Percentiles rank a stretch among this genome's conserved stretches.
These are phyloP conservation scores for Gastrophysa polygoni DNA, from an alignment of 2,888 invertebrate species.

Conservation along the genomic window DNA sequence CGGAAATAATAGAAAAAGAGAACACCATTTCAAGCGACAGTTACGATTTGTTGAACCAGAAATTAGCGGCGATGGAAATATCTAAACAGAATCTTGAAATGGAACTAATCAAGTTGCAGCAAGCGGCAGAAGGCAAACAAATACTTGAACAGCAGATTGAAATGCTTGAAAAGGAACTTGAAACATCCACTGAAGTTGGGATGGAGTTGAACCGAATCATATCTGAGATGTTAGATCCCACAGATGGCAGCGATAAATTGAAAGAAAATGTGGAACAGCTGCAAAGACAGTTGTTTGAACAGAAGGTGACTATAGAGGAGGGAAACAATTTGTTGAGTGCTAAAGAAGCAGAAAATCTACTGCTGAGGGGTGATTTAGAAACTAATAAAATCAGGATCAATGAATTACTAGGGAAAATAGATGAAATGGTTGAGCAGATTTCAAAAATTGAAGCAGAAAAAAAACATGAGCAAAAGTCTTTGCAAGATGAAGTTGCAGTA, in stretches of 20 bases:
- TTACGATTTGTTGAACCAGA: conserved; percentile 70
- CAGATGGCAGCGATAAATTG: conserved; percentile 65
- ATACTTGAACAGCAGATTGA: conserved; percentile 71
- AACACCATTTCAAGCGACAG: conserved; percentile 72
- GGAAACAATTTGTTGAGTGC: conserved; percentile 62
- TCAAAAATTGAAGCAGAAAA: conserved; percentile 57
- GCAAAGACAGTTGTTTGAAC: conserved; percentile 69
- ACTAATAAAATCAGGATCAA: conserved; percentile 53
- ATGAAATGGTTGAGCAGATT: conserved; percentile 53
- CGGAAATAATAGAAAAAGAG: neutral
- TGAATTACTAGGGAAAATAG: conserved; percentile 54
- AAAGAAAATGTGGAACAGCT: conserved; percentile 70
- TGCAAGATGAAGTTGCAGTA: conserved; percentile 50
- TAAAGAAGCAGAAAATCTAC: conserved; percentile 63
- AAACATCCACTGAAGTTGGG: conserved; percentile 80
- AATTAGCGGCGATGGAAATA: conserved; percentile 64
- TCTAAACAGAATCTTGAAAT: conserved; percentile 65
- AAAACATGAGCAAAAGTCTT: conserved; percentile 51
- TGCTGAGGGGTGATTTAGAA: conserved; percentile 58
- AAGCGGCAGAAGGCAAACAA: conserved; percentile 67
- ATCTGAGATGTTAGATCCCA: conserved; percentile 69
- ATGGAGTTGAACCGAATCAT: conserved; percentile 75
- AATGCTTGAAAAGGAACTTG: conserved; percentile 74
- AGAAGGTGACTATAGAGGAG: conserved; percentile 64
- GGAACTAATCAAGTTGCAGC: conserved; percentile 70